phyloP scores from a whole-genome alignment of 1,140 invertebrate species.

The Zaprionus kolodkinae region DNA sequence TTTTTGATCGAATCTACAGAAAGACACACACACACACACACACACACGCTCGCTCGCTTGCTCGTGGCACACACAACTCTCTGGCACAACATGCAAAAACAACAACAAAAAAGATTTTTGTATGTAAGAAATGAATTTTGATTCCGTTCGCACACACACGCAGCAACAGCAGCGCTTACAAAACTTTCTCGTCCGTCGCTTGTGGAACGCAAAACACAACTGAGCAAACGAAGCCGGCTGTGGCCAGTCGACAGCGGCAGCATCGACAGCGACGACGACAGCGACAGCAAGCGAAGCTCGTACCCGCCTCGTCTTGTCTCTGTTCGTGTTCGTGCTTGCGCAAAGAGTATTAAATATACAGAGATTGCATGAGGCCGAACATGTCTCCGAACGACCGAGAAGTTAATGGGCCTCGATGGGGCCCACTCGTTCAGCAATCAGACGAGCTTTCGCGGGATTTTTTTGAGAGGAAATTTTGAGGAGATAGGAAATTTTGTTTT shows the following conservation, averaged over 20 bases:
- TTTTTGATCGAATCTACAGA: constrained; percentile 46
- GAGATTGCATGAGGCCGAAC: too few species aligned
- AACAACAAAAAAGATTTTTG: constrained; percentile 30
- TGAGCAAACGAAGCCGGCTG: constrained; percentile 47
- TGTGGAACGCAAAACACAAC: constrained; percentile 56
- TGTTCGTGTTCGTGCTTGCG: constrained; percentile 17
- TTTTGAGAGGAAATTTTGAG: too few species aligned
- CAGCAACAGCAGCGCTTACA: constrained; percentile 31
- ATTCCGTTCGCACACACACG: constrained; percentile 23
- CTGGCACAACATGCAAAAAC: constrained; percentile 15
- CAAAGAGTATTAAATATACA: too few species aligned
- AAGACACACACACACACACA: constrained; percentile 29
- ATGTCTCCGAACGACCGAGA: too few species aligned
- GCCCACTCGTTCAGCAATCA: too few species aligned
- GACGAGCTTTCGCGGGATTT: too few species aligned
- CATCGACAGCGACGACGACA: constrained; percentile 4
- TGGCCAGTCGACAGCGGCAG: constrained; percentile 26
- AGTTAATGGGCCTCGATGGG: too few species aligned
- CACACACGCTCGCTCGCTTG: neutral
- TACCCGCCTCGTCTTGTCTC: constrained; percentile 13
- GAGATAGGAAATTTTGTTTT: too few species aligned
- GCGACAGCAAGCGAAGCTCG: constrained; percentile 12
- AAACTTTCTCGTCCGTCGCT: constrained; percentile 51
- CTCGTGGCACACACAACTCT: constrained; percentile 6
- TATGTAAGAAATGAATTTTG: constrained; percentile 9